Conservation (phyloP, 2,888 invertebrate species). For the Drosophila falleni region DNA sequence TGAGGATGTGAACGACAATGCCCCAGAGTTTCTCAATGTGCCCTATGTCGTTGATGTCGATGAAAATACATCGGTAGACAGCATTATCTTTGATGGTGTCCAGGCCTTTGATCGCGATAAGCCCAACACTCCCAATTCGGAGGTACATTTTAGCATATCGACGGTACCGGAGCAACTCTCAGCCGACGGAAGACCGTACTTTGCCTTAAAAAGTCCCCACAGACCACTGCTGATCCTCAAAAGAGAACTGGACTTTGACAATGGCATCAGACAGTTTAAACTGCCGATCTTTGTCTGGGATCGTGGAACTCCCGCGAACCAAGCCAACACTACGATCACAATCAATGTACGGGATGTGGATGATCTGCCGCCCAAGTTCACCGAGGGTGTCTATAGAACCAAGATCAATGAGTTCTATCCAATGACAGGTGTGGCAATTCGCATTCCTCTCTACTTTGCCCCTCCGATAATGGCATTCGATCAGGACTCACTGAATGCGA, state of each 20-base stretch:
- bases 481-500: slow-evolving; percentile 92
- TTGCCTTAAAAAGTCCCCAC: slow-evolving; percentile 92
- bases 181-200: slow-evolving; percentile 86
- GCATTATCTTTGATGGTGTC: slow-evolving; percentile 93
- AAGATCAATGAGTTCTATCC: slow-evolving; percentile 94
- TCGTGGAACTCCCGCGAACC: slow-evolving; percentile 91
- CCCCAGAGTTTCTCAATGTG: slow-evolving; percentile 91
- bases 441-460: slow-evolving; percentile 89
- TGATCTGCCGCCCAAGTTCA: slow-evolving; percentile 93
- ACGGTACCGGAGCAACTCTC: slow-evolving; percentile 85
- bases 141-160: slow-evolving; percentile 93
- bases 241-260: slow-evolving; percentile 92
- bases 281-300: slow-evolving; percentile 92
- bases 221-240: slow-evolving; percentile 91
- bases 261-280: slow-evolving; percentile 91
- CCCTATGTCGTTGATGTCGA: slow-evolving; percentile 93
- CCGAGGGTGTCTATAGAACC: slow-evolving; percentile 91
- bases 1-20: slow-evolving; percentile 94
- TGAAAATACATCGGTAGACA: slow-evolving; percentile 91
- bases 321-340: slow-evolving; percentile 90
- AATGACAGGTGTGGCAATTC: slow-evolving; percentile 90
- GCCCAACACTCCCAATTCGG: slow-evolving; percentile 95
- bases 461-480: slow-evolving; percentile 92
- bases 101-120: slow-evolving; percentile 93
- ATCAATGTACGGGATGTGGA: slow-evolving; percentile 92